A percentile compares a stretch with the other conserved stretches of the same genome.
These are phyloP conservation scores for Platyura marginata DNA, from an alignment of 1,140 invertebrate species.

Conservation along the genomic window DNA sequence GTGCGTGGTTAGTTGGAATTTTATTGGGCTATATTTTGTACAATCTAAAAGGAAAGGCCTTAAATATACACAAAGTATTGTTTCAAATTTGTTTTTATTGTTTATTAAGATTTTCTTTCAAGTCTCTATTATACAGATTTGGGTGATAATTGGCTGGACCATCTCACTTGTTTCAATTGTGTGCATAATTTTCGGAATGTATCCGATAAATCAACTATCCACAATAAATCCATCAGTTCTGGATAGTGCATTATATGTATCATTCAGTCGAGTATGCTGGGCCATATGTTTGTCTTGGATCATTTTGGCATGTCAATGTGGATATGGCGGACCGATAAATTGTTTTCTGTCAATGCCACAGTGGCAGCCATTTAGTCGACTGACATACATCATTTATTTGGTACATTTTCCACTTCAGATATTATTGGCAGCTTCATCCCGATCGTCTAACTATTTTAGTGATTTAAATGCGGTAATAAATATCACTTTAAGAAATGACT, in stretches of 20 bases:
- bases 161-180: slow-evolving; percentile 12
- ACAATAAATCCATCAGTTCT: no score
- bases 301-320: slow-evolving; percentile 41
- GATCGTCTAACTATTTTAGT: neutral
- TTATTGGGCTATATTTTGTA: slow-evolving; percentile 14
- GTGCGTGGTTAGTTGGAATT: neutral
- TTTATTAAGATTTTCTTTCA: no score
- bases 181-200: slow-evolving; percentile 11
- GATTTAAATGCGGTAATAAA: neutral
- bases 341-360: slow-evolving; percentile 26
- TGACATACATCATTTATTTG: slow-evolving; percentile 31
- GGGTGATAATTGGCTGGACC: no score
- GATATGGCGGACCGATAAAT: slow-evolving; percentile 36
- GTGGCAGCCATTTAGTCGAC: slow-evolving; percentile 28
- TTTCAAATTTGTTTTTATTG: no score
- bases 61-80: no score
- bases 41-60: slow-evolving; percentile 5
- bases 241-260: no score
- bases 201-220: no score
- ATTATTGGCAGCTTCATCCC: neutral
- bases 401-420: slow-evolving; percentile 21
- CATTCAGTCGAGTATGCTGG: slow-evolving; percentile 39
- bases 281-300: slow-evolving; percentile 41
- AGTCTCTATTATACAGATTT: no score
- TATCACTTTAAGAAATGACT: neutral